Evolutionary conservation across 2,888 invertebrate genomes (phyloP).

Genomic region (Diplazon laetatorius): DNA sequence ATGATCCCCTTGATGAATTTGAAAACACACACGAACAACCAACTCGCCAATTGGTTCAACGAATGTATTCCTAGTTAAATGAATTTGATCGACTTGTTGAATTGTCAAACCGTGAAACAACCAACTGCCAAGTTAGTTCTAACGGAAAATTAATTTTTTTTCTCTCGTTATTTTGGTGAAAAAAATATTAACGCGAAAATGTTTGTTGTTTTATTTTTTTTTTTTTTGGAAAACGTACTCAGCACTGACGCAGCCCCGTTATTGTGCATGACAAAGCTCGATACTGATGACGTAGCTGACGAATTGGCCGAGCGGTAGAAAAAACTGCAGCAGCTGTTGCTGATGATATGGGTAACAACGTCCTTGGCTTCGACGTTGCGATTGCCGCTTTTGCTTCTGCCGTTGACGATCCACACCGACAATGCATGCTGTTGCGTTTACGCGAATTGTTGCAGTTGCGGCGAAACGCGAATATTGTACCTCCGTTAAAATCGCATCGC

Average conservation of each 20-base stretch:
- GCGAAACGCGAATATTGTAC: constrained; percentile 68
- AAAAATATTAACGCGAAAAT: background rate
- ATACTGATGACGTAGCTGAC: constrained; percentile 68
- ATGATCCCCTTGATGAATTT: no score
- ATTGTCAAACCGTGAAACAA: no score
- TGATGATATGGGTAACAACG: constrained; percentile 41
- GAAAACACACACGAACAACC: no score
- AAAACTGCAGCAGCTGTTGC: constrained; percentile 29
- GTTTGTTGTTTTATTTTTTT: no score
- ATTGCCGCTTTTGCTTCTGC: constrained; percentile 47
- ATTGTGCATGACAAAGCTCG: constrained; percentile 75
- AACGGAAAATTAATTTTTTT: no score
- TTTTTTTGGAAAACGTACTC: constrained; percentile 65
- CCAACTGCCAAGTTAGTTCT: no score
- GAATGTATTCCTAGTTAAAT: no score
- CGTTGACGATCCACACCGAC: constrained; percentile 49
- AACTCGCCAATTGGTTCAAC: no score
- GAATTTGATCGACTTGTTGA: no score
- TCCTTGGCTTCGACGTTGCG: constrained; percentile 40
- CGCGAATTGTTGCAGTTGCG: constrained; percentile 68
- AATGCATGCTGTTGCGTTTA: constrained; percentile 53
- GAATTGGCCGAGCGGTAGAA: constrained; percentile 45
- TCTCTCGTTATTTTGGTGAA: background rate
- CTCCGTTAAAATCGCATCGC: constrained; percentile 70
- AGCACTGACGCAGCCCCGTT: constrained; percentile 71